These are phyloP conservation scores for Fragum sueziense DNA, from an alignment of 2,888 invertebrate species.

Conservation along the genomic window DNA sequence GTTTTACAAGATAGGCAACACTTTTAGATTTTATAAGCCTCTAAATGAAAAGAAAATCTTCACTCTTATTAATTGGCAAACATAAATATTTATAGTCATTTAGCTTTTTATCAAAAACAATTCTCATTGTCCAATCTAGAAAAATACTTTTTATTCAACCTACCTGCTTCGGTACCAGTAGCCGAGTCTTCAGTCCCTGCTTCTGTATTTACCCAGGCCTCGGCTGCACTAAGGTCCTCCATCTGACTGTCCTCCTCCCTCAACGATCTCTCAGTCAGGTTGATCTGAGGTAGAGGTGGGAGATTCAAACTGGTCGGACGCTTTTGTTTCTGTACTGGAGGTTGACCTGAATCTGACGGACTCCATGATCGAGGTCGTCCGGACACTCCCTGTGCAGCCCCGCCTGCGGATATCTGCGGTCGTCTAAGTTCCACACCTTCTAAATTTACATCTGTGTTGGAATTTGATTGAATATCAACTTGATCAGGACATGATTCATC, in stretches of 20 bases:
- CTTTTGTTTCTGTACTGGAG: constrained; percentile 67
- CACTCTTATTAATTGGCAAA: no score
- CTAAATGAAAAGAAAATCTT: no score
- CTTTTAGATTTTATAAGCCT: no score
- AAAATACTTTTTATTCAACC: neutral
- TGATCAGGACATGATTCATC: neutral
- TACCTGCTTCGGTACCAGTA: neutral
- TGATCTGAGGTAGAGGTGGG: constrained; percentile 72
- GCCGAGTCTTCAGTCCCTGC: neutral
- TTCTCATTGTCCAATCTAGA: no score
- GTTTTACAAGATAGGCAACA: no score
- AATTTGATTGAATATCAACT: neutral
- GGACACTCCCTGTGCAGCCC: constrained; percentile 10
- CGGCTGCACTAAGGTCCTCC: constrained; percentile 6
- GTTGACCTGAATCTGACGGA: constrained; percentile 61
- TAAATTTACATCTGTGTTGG: neutral
- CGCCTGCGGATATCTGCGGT: neutral
- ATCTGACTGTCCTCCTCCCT: constrained; percentile 16
- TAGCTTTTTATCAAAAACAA: no score
- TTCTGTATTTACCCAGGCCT: neutral
- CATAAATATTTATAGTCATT: no score
- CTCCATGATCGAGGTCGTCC: constrained; percentile 70
- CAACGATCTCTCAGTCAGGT: constrained; percentile 48
- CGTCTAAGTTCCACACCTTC: constrained; percentile 40
- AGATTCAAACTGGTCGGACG: constrained; percentile 81